phyloP scores from a whole-genome alignment of 1,140 invertebrate genomes.

The Hetaerina americana region DNA sequence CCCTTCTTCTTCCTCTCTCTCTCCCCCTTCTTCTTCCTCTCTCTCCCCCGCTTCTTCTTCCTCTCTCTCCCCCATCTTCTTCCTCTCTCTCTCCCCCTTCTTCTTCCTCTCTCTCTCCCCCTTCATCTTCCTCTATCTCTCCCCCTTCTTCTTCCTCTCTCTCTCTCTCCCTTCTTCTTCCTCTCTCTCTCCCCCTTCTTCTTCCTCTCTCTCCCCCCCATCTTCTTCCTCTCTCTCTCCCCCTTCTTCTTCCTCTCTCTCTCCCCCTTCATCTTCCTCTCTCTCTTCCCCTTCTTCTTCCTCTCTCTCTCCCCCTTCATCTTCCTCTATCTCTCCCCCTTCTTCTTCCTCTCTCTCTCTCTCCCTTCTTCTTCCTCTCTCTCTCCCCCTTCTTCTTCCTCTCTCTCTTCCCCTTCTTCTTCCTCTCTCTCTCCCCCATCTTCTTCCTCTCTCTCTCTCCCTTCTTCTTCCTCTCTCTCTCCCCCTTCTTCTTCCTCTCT shows the following conservation, averaged over 20 bases:
- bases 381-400: slow-evolving; percentile 10
- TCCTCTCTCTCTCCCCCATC: slow-evolving; percentile 3
- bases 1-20: background rate
- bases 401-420: slow-evolving; percentile 2
- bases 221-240: background rate
- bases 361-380: slow-evolving; percentile 10
- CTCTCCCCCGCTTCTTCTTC: background rate
- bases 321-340: background rate
- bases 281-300: background rate
- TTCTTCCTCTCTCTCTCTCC: slow-evolving; percentile 8
- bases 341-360: slow-evolving; percentile 5
- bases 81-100: background rate
- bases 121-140: background rate
- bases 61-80: background rate
- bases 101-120: background rate
- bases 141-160: background rate
- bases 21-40: background rate
- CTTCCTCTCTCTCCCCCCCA: background rate
- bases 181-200: background rate
- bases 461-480: slow-evolving; percentile 9
- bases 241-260: background rate
- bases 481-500: too few relatives aligned
- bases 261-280: too few relatives aligned
- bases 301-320: background rate
- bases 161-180: background rate